phyloP scores from a whole-genome alignment of 2,113 vertebrate genomes.

The Phalacrocorax pelagicus region DNA sequence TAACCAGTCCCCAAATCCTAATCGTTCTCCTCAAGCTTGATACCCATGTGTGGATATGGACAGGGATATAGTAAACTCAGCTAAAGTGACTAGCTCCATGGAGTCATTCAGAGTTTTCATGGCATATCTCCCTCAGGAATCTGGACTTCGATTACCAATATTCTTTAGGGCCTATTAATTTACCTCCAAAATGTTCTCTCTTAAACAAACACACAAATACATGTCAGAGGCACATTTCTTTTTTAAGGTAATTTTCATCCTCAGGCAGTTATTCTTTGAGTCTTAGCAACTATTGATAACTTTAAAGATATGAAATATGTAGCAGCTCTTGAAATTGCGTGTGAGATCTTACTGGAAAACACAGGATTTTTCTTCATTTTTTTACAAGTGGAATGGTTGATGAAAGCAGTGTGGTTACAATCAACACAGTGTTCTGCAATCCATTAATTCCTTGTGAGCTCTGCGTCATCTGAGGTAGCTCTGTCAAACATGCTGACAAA shows the following conservation, averaged over 20 bases:
- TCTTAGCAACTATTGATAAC: neutral
- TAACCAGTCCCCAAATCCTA: neutral
- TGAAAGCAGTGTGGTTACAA: neutral
- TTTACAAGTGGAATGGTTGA: neutral
- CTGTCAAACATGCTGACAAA: neutral
- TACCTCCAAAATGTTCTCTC: neutral
- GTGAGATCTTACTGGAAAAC: neutral
- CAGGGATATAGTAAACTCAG: neutral
- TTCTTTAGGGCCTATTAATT: neutral
- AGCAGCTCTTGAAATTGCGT: neutral
- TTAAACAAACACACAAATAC: neutral
- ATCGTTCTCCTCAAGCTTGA: neutral
- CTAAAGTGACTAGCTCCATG: neutral
- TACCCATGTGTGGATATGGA: neutral
- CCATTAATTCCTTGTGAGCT: neutral
- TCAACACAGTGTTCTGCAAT: neutral
- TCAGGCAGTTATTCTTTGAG: neutral
- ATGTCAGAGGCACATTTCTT: neutral
- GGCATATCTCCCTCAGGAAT: neutral
- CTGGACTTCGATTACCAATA: neutral
- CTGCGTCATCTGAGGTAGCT: neutral
- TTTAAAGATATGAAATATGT: neutral
- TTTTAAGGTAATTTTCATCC: neutral
- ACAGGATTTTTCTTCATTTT: neutral
- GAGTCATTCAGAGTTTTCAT: neutral